Evolutionary conservation across 2,113 vertebrate genomes (phyloP).

Genomic region (Prunella himalayana): DNA sequence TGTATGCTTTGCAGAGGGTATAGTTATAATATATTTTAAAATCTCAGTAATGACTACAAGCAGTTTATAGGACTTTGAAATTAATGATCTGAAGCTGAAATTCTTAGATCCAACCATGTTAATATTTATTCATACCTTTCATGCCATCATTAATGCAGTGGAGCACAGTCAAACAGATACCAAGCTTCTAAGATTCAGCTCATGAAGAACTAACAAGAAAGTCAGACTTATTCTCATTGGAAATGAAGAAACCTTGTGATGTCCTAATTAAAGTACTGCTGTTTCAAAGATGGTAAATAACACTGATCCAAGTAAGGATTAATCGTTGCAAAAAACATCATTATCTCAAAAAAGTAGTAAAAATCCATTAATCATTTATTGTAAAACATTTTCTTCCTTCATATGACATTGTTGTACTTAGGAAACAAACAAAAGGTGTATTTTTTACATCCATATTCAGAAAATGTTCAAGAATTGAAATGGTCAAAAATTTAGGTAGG

Average conservation of each 20-base stretch:
- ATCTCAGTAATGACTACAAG: not conserved
- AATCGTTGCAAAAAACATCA: not conserved
- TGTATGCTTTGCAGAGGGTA: not conserved
- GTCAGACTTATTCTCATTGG: conserved; percentile 1
- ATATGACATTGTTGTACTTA: not conserved
- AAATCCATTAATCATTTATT: not conserved
- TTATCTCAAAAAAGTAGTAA: not conserved
- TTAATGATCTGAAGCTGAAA: conserved; percentile 13
- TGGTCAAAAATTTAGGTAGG: fast-evolving
- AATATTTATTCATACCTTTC: conserved; percentile 35
- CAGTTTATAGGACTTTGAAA: not conserved
- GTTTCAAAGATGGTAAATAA: not conserved
- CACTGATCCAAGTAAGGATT: not conserved
- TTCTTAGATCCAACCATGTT: not conserved
- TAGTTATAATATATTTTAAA: not conserved
- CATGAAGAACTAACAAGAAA: not conserved
- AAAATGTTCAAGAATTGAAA: not conserved
- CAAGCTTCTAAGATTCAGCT: not conserved
- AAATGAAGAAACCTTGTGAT: not conserved
- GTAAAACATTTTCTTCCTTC: not conserved
- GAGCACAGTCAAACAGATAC: not conserved
- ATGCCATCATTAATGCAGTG: not conserved
- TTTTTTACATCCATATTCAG: not conserved
- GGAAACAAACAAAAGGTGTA: not conserved
- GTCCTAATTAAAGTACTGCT: conserved; percentile 1